A percentile compares a stretch with the other conserved stretches of the same genome.
phyloP scores from a whole-genome alignment of 2,888 invertebrate species.

The Ceriagrion tenellum region DNA sequence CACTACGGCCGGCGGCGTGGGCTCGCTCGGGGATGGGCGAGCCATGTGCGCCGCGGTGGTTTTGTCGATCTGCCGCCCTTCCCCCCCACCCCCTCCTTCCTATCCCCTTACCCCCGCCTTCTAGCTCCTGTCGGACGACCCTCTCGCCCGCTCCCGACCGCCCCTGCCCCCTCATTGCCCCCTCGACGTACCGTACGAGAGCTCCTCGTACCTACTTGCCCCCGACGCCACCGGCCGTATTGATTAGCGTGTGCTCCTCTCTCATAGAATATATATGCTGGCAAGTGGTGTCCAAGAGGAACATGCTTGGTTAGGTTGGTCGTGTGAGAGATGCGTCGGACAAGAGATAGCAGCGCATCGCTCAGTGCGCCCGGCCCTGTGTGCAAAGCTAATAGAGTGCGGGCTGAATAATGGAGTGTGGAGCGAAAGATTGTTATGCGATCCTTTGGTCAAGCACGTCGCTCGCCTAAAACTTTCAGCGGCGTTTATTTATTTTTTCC shows the following conservation, averaged over 20 bases:
- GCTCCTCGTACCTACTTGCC: neutral
- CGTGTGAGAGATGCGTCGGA: neutral
- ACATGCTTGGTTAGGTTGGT: conserved; percentile 3
- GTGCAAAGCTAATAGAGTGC: neutral
- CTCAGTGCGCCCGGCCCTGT: neutral
- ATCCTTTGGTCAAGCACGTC: neutral
- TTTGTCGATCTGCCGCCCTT: neutral
- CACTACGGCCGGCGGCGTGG: neutral
- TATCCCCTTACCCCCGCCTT: neutral
- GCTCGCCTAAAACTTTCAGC: neutral
- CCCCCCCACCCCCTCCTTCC: neutral
- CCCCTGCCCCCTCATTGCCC: neutral
- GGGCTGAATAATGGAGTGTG: neutral
- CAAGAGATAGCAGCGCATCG: neutral
- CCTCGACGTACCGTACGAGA: neutral
- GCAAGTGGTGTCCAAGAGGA: conserved; percentile 18
- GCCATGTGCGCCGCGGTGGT: neutral
- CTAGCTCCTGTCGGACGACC: neutral
- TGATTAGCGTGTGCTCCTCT: neutral
- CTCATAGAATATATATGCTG: conserved; percentile 16
- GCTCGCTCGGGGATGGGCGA: neutral
- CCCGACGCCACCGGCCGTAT: neutral
- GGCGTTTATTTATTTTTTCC: neutral
- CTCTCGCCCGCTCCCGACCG: neutral
- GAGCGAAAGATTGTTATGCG: neutral